Evolutionary conservation across 1,140 invertebrate genomes (phyloP).

Genomic region (Artemia franciscana): DNA sequence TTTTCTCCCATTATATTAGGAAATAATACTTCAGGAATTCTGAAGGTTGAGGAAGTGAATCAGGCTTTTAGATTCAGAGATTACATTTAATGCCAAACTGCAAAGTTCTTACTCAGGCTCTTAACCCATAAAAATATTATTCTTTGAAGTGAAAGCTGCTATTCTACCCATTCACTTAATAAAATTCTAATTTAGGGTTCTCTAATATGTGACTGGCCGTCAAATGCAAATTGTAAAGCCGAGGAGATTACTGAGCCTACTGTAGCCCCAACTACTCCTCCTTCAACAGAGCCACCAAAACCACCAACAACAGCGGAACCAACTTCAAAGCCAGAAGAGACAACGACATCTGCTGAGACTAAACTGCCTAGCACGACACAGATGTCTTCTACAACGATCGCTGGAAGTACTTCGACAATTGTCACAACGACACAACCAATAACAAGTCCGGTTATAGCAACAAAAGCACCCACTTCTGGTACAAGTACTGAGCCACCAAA

Average conservation of each 20-base stretch:
- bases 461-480: neutral
- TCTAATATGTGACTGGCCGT: conserved; percentile 45
- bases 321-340: neutral
- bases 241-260: neutral
- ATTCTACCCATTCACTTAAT: too few species aligned
- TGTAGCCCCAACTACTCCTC: neutral
- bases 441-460: too few species aligned
- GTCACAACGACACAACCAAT: too few species aligned
- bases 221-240: conserved; percentile 31
- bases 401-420: too few species aligned
- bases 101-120: neutral
- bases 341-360: neutral
- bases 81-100: neutral
- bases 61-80: neutral
- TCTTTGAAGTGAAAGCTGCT: neutral
- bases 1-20: neutral
- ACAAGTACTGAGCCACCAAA: neutral
- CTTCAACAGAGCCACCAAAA: too few species aligned
- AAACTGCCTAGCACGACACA: neutral
- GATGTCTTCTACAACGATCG: neutral
- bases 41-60: neutral
- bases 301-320: neutral
- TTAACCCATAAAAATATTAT: neutral
- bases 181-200: neutral
- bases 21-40: neutral